Evolutionary conservation across 2,888 invertebrate species (phyloP).

Genomic region (Lithophane leautieri): DNA sequence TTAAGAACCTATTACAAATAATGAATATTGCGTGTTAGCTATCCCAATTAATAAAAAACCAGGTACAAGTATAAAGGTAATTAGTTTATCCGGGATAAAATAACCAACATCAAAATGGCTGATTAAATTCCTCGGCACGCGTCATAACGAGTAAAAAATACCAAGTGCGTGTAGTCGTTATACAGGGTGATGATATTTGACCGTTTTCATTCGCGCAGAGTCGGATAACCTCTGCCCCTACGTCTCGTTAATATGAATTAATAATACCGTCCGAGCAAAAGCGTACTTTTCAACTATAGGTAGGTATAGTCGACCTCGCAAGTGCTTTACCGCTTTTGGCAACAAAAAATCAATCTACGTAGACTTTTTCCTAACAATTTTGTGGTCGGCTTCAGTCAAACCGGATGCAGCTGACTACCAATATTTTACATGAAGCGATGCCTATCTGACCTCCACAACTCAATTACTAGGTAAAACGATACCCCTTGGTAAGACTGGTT

Average conservation of each 20-base stretch:
- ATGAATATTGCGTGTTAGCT: not conserved
- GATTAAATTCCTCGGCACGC: conserved; percentile 57
- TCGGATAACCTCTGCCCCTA: conserved; percentile 68
- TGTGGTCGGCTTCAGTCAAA: not conserved
- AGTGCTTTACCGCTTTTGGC: not conserved
- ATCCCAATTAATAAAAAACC: conserved; percentile 4
- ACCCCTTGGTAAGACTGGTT: not conserved
- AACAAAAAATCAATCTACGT: too few species aligned
- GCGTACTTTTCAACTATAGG: conserved; percentile 29
- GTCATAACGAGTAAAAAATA: conserved; percentile 52
- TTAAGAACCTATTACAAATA: conserved; percentile 9
- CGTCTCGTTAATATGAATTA: conserved; percentile 79
- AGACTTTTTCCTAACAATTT: not conserved
- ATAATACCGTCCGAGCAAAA: conserved; percentile 69
- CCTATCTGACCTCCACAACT: too few species aligned
- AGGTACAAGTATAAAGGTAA: conserved; percentile 28
- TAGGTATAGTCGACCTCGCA: not conserved
- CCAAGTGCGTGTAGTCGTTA: conserved; percentile 49
- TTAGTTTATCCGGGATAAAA: conserved; percentile 42
- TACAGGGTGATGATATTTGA: conserved; percentile 57
- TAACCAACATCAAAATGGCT: conserved; percentile 40
- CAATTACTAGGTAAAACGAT: too few species aligned
- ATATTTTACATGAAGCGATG: too few species aligned
- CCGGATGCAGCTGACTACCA: not conserved
- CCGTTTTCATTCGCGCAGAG: conserved; percentile 64